Evolutionary conservation across 1,140 invertebrate species (phyloP).

Genomic region (Oncopodura yosiiana): DNA sequence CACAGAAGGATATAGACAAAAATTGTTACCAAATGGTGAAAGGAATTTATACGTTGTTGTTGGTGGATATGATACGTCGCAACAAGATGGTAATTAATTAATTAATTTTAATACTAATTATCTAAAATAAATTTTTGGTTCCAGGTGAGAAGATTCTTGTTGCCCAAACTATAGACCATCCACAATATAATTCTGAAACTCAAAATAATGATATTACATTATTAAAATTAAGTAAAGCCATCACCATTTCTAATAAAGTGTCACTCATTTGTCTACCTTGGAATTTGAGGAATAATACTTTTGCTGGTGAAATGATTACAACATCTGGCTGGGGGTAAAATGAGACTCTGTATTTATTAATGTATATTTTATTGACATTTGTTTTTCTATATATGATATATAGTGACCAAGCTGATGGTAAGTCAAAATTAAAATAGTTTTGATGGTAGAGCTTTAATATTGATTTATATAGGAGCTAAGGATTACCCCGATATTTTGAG

Average conservation of each 20-base stretch:
- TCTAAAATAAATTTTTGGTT: too few relatives aligned
- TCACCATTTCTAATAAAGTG: background rate
- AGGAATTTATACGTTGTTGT: slow-evolving; percentile 12
- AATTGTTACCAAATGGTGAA: too few relatives aligned
- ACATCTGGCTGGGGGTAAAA: slow-evolving; percentile 24
- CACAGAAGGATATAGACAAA: too few relatives aligned
- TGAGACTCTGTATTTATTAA: too few relatives aligned
- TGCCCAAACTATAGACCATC: slow-evolving; percentile 38
- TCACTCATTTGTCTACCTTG: slow-evolving; percentile 25
- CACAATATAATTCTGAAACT: slow-evolving; percentile 37
- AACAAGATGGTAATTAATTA: slow-evolving; percentile 41
- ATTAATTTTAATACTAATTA: too few relatives aligned
- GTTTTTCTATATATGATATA: too few relatives aligned
- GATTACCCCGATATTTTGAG: slow-evolving; percentile 48
- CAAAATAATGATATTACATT: slow-evolving; percentile 54
- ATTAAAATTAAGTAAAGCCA: background rate
- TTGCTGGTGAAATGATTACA: slow-evolving; percentile 7
- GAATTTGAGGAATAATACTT: slow-evolving; percentile 11
- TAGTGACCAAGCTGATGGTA: too few relatives aligned
- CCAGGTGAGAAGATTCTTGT: slow-evolving; percentile 39
- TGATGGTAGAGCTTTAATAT: too few relatives aligned
- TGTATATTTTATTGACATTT: too few relatives aligned
- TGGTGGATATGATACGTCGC: slow-evolving; percentile 24
- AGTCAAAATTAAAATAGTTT: too few relatives aligned
- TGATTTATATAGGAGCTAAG: slow-evolving; percentile 43